phyloP scores from a whole-genome alignment of 2,797 vertebrate genomes.

The Xyrichtys novacula region DNA sequence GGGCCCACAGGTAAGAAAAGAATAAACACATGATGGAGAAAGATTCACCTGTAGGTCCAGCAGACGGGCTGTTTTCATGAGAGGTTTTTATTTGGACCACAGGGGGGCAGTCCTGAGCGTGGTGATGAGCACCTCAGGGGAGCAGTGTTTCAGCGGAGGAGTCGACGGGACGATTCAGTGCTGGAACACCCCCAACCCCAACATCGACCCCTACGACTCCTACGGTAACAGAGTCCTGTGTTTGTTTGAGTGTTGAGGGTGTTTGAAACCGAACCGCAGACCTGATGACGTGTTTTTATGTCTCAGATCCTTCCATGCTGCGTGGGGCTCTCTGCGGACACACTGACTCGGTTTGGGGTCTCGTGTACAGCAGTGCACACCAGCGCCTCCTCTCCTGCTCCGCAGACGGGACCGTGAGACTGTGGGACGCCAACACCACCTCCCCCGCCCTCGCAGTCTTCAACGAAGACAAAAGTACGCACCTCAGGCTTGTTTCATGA shows the following conservation, averaged over 20 bases:
- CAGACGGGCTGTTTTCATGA: neutral
- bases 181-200: constrained; percentile 97
- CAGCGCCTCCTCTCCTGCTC: constrained; percentile 97
- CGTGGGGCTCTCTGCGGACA: constrained; percentile 93
- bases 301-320: constrained; percentile 92
- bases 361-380: constrained; percentile 94
- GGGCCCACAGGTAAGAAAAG: constrained; percentile 96
- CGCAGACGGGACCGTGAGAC: constrained; percentile 93
- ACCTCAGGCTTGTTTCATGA: neutral
- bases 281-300: too few species aligned
- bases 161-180: constrained; percentile 95
- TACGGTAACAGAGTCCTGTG: constrained; percentile 84
- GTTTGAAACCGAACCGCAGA: too few species aligned
- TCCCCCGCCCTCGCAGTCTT: constrained; percentile 92
- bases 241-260: neutral
- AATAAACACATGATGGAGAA: neutral
- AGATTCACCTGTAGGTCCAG: neutral
- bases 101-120: constrained; percentile 97
- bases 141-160: constrained; percentile 98
- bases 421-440: constrained; percentile 93
- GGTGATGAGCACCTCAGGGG: constrained; percentile 95
- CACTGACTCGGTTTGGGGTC: constrained; percentile 94
- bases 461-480: constrained; percentile 93
- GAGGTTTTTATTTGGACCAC: constrained; percentile 11
- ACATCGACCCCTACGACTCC: constrained; percentile 97